These are phyloP conservation scores for Diadema setosum DNA, from an alignment of 35 echinoderm and acorn worm species.

Conservation along the genomic window DNA sequence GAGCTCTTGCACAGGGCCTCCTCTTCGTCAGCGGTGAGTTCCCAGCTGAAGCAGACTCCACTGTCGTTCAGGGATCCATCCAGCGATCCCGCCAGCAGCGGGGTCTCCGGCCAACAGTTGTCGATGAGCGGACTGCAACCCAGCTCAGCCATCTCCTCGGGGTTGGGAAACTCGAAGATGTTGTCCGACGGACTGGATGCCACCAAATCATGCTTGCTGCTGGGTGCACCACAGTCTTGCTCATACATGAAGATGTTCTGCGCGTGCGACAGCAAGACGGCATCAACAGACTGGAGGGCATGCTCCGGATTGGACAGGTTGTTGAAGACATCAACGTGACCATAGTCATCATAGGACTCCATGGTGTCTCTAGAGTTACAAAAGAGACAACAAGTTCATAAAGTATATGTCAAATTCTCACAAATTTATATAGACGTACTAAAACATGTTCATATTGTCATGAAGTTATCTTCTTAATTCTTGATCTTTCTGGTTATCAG, in stretches of 20 bases:
- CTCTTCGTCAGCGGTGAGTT: constrained; percentile 59
- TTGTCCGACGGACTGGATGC: background rate
- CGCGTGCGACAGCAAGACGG: constrained; percentile 37
- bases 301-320: constrained; percentile 13
- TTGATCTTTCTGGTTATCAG: too few relatives aligned
- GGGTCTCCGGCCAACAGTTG: constrained; percentile 55
- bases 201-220: background rate
- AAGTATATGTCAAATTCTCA: too few relatives aligned
- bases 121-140: constrained; percentile 51
- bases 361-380: background rate
- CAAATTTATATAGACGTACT: too few relatives aligned
- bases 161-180: constrained; percentile 69
- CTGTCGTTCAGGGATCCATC: constrained; percentile 66
- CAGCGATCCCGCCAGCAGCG: constrained; percentile 33
- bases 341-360: constrained; percentile 2
- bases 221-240: constrained; percentile 2
- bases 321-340: background rate
- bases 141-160: constrained; percentile 62
- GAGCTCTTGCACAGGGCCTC: constrained; percentile 26
- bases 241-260: constrained; percentile 84
- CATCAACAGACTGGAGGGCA: constrained; percentile 53
- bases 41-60: constrained; percentile 54
- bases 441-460: too few relatives aligned
- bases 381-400: background rate
- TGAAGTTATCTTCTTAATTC: too few relatives aligned